Percentiles rank a stretch among this genome's conserved stretches.
These are phyloP conservation scores for Callopanchax toddi DNA, from an alignment of 2,113 vertebrate genomes.

Conservation along the genomic window DNA sequence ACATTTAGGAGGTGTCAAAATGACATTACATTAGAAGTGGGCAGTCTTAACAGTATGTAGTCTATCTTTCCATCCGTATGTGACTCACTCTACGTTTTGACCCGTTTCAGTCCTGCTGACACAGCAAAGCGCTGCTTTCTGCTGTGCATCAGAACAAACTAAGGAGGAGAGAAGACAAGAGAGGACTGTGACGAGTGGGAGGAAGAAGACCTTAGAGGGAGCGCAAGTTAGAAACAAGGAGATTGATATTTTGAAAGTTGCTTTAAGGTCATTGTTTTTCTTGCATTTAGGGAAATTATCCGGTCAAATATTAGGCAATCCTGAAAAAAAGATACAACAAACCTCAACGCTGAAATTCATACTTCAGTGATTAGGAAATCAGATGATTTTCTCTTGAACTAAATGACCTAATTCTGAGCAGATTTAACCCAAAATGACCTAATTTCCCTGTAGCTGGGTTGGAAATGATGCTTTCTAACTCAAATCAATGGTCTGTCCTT, in stretches of 20 bases:
- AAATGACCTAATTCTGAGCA: constrained; percentile 1
- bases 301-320: not conserved
- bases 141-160: constrained; percentile 33
- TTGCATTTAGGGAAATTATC: not conserved
- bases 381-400: not conserved
- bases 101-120: constrained; percentile 57
- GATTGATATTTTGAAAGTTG: not conserved
- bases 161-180: constrained; percentile 31
- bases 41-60: constrained; percentile 7
- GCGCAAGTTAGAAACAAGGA: constrained; percentile 3
- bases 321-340: not conserved
- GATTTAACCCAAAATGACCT: constrained; percentile 12
- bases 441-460: not conserved
- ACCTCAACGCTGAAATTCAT: not conserved
- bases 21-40: constrained; percentile 24
- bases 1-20: constrained; percentile 4
- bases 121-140: constrained; percentile 31
- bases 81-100: constrained; percentile 52
- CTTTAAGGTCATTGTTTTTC: constrained; percentile 8
- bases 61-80: constrained; percentile 23
- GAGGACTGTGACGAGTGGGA: constrained; percentile 37
- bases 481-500: not conserved
- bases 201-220: constrained; percentile 32
- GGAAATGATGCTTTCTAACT: not conserved
- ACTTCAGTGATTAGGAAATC: not conserved